Evolutionary conservation across 2,113 vertebrate species (phyloP).

Genomic region (Glareola pratincola): DNA sequence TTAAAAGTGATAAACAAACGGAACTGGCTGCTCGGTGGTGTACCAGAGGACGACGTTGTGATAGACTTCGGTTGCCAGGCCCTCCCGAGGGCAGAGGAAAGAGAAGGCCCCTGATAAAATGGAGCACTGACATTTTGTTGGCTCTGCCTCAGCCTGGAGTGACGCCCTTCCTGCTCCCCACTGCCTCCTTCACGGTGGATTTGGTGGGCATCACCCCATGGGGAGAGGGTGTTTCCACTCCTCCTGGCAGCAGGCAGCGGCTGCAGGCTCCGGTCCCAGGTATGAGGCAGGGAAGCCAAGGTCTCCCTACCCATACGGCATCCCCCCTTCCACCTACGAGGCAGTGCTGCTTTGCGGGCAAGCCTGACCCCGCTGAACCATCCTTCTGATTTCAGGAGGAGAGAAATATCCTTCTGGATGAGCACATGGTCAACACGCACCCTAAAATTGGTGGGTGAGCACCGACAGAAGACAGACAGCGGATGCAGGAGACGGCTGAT

Average conservation of each 20-base stretch:
- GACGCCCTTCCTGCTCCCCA: neutral
- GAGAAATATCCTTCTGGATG: neutral
- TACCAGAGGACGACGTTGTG: neutral
- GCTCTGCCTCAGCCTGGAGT: neutral
- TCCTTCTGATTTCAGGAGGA: neutral
- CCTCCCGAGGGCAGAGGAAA: neutral
- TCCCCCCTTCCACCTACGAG: neutral
- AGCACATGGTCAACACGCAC: neutral
- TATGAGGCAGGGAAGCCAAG: neutral
- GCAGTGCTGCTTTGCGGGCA: rapidly evolving
- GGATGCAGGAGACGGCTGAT: neutral
- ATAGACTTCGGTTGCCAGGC: neutral
- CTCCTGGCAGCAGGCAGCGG: neutral
- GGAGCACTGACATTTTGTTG: neutral
- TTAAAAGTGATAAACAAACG: neutral
- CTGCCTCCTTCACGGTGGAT: neutral
- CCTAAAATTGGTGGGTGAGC: neutral
- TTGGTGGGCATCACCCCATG: neutral
- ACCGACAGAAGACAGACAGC: neutral
- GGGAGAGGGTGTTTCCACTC: neutral
- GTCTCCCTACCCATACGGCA: neutral
- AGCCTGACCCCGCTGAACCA: neutral
- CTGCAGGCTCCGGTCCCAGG: neutral
- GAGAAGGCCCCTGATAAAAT: neutral
- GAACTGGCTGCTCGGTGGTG: neutral